Conservation (phyloP, 2,797 vertebrate genomes). For the Chelidonichthys spinosus region DNA sequence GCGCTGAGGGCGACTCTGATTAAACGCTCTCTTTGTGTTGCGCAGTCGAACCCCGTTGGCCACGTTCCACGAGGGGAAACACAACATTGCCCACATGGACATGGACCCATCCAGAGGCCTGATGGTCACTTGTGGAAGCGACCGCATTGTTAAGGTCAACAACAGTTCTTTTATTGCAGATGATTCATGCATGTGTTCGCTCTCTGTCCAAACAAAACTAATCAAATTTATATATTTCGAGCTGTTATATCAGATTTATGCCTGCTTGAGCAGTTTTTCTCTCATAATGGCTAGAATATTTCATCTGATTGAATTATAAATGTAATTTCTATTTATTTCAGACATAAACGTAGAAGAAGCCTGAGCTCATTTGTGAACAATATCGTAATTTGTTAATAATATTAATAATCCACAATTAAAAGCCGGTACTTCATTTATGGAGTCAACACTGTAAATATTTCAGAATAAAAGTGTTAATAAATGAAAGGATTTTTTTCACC, state of each 20-base stretch:
- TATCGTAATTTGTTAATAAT: too few relatives aligned
- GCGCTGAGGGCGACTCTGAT: not conserved
- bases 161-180: slow-evolving; percentile 42
- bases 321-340: too few relatives aligned
- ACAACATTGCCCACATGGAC: slow-evolving; percentile 97
- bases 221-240: not conserved
- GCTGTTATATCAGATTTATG: not conserved
- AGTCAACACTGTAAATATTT: too few relatives aligned
- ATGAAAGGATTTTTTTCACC: too few relatives aligned
- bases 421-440: too few relatives aligned
- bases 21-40: slow-evolving; percentile 24
- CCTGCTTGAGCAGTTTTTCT: too few relatives aligned
- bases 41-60: slow-evolving; percentile 92
- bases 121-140: slow-evolving; percentile 97
- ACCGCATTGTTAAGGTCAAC: slow-evolving; percentile 94
- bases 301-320: too few relatives aligned
- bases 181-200: slow-evolving; percentile 20
- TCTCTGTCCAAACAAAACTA: slow-evolving; percentile 3
- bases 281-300: too few relatives aligned
- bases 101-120: slow-evolving; percentile 94
- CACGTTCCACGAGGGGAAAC: slow-evolving; percentile 98
- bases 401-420: too few relatives aligned
- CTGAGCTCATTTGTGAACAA: too few relatives aligned
- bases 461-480: too few relatives aligned
- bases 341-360: too few relatives aligned